phyloP scores from a whole-genome alignment of 2,113 vertebrate genomes.

The Rhinoptilus africanus region DNA sequence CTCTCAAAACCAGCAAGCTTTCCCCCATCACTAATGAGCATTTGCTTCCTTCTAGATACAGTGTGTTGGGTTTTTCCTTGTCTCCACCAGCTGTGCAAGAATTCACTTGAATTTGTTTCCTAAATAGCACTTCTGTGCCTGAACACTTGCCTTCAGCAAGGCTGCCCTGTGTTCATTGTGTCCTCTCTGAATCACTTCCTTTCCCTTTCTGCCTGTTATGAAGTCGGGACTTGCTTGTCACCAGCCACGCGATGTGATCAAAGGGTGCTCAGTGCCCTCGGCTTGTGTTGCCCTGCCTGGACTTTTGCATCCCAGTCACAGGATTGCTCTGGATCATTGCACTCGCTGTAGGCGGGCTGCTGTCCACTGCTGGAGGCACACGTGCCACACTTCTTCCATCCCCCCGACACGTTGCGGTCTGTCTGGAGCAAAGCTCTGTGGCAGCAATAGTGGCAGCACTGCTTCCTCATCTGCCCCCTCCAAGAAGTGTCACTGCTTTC shows the following conservation, averaged over 20 bases:
- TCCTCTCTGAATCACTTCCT: neutral
- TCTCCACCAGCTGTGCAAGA: neutral
- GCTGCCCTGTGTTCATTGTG: neutral
- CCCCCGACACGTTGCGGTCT: rapidly evolving
- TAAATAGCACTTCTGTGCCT: neutral
- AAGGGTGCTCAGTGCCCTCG: neutral
- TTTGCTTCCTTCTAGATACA: neutral
- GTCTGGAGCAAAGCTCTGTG: neutral
- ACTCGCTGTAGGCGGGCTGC: neutral
- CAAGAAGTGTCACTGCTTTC: neutral
- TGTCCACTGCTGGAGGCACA: neutral
- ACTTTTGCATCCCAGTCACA: neutral
- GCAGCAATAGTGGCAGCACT: rapidly evolving
- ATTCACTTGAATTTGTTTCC: neutral
- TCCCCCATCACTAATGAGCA: neutral
- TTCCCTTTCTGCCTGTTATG: neutral
- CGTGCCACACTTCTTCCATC: neutral
- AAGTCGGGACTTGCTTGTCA: neutral
- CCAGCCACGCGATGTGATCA: neutral
- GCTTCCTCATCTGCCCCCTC: neutral
- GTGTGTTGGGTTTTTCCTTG: neutral
- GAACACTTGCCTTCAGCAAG: neutral
- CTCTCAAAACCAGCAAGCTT: neutral
- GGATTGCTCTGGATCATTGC: neutral
- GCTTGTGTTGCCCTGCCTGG: rapidly evolving